A percentile compares a stretch with the other conserved stretches of the same genome.
Conservation (phyloP, 2,797 vertebrate species). For the Agapornis canus region DNA sequence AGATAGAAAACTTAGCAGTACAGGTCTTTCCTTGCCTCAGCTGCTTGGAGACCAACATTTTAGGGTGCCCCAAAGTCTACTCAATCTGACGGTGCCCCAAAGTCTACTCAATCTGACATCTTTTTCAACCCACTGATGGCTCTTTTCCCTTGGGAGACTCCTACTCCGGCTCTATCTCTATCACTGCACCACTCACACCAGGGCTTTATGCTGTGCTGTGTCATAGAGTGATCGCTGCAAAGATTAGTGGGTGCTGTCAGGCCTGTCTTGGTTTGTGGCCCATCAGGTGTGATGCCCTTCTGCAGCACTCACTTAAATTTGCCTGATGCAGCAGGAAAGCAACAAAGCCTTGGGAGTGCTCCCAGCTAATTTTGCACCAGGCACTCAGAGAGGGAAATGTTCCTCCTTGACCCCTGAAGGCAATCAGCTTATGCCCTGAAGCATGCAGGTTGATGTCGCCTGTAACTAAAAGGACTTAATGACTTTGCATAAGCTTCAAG, state of each 20-base stretch:
- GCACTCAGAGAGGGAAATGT: neutral
- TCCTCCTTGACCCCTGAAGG: constrained; percentile 66
- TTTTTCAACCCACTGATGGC: accelerated
- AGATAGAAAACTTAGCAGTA: neutral
- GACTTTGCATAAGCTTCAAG: constrained; percentile 74
- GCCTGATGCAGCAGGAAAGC: constrained; percentile 62
- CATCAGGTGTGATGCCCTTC: neutral
- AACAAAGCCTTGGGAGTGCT: constrained; percentile 58
- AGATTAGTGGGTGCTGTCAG: neutral
- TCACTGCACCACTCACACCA: neutral
- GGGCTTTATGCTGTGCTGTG: accelerated
- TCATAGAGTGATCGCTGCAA: accelerated
- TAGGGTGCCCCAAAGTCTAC: neutral
- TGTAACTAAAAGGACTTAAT: constrained; percentile 72
- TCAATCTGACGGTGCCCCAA: neutral
- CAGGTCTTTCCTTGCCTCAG: neutral
- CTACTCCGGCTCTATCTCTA: neutral
- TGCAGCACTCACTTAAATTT: neutral
- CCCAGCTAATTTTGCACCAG: constrained; percentile 32
- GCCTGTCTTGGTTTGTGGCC: neutral
- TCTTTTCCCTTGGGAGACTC: neutral
- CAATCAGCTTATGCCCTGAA: constrained; percentile 74
- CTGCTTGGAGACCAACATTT: neutral
- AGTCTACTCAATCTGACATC: neutral
- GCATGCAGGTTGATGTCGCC: constrained; percentile 59